Percentiles rank a stretch among this genome's conserved stretches.
Conservation (phyloP, 1,140 invertebrate genomes). For the Rhyzopertha dominica region DNA sequence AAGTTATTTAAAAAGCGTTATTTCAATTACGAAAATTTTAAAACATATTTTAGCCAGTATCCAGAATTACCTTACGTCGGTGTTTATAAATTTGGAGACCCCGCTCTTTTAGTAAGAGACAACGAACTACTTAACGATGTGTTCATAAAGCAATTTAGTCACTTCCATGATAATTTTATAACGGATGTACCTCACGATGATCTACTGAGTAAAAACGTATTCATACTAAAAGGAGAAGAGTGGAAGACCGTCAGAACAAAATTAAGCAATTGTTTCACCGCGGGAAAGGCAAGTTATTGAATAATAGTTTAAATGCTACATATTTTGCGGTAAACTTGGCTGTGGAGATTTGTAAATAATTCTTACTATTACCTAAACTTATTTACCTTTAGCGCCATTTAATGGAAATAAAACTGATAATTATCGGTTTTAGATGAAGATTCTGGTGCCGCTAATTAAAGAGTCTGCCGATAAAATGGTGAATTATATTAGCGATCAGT, state of each 20-base stretch:
- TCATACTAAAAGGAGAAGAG: conserved; percentile 32
- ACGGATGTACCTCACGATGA: conserved; percentile 42
- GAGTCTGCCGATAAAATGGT: conserved; percentile 31
- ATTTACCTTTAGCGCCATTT: too few relatives aligned
- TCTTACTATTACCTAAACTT: too few relatives aligned
- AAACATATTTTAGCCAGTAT: conserved; percentile 27
- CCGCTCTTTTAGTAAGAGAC: conserved; percentile 42
- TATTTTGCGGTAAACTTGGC: background rate
- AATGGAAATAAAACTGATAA: background rate
- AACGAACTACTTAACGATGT: conserved; percentile 46
- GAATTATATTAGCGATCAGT: conserved; percentile 24
- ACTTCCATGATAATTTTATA: conserved; percentile 45
- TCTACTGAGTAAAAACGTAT: conserved; percentile 37
- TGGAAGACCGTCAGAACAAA: conserved; percentile 43
- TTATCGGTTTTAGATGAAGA: conserved; percentile 23
- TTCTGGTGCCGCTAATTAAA: conserved; percentile 33
- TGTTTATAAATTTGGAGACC: conserved; percentile 28
- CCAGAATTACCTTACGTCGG: conserved; percentile 31
- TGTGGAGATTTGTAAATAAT: too few relatives aligned
- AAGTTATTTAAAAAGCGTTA: too few relatives aligned
- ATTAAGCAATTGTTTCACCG: conserved; percentile 43
- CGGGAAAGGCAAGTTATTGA: conserved; percentile 37
- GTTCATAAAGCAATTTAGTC: conserved; percentile 46
- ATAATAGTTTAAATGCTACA: background rate
- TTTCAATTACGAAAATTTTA: too few relatives aligned